Base-by-base conservation (phyloP, 1,140 invertebrate genomes). In the Ceratina calcarata region DNA sequence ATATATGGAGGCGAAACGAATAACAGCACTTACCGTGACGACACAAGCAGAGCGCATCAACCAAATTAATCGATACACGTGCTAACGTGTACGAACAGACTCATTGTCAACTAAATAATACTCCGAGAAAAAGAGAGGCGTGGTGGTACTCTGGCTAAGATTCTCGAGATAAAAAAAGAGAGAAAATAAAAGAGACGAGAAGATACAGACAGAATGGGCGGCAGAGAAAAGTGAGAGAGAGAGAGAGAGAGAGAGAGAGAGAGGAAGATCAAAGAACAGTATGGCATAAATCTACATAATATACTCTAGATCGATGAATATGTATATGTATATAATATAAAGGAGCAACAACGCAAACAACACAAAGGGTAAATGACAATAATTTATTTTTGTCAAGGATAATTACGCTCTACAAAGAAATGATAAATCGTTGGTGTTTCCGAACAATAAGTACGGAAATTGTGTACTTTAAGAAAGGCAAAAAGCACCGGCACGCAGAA, bases 381-480 rank as follows among this genome's bases (percentile, higher is more conserved):
- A 93, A 93, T 93, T 93, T 93, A 93, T 93, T 93, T 87, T 80
- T 90, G 89, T 83, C 86, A 90, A 90, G 88, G 89, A 86, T 91
- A 86, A 81, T 86, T 86, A 92, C 87, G 89, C 78, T 90, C 90
- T 93, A 93, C 93, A 93, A 86, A 90, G 90, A 91, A 92, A 90
- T 91, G 82, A 91, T 92, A 91, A 78, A 93, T 89, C 86, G 81
- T 87, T 86, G 85, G 86, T 78, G 81, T 83, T 22, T 90, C 88
- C 88, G 88, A 87, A 90, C 86, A 91, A 90, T 91, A 89, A 92
- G 87, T 91, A 91, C 90, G 87, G 89, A 91, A 45, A 86, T 87
- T 73, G 8, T 69, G 67, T 69, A 79, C 67, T 76, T 45, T 82
- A 80, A 76, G 57, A 76, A 62, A 75, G 55, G 65, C 60, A 67